phyloP scores from a whole-genome alignment of 2,797 vertebrate species.

The Phoebastria nigripes region DNA sequence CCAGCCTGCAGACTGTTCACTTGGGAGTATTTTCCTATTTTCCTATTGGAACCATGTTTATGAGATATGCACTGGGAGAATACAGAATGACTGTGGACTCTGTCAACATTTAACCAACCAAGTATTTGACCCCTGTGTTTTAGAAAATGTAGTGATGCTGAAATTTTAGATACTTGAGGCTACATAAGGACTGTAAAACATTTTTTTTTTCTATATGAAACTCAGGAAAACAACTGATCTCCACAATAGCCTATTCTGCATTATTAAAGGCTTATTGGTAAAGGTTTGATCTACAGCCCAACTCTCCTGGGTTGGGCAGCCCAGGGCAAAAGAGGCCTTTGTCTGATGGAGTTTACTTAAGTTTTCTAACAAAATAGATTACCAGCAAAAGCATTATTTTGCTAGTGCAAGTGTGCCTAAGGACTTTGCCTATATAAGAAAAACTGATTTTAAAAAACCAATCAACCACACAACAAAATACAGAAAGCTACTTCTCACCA shows the following conservation, averaged over 20 bases:
- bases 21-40: background rate
- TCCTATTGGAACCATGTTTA: background rate
- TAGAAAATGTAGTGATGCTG: background rate
- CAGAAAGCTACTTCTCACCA: background rate
- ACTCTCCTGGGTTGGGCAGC: background rate
- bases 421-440: background rate
- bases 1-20: background rate
- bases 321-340: background rate
- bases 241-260: background rate
- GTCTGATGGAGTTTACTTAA: background rate
- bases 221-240: background rate
- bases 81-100: background rate
- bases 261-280: constrained; percentile 4
- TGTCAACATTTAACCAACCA: background rate
- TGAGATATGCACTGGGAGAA: background rate
- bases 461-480: background rate
- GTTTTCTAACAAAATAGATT: background rate
- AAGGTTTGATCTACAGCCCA: constrained; percentile 21
- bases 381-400: background rate
- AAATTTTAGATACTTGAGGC: background rate
- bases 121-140: background rate
- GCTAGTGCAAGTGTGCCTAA: background rate
- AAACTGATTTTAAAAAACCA: background rate
- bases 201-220: background rate
- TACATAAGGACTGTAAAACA: background rate